These are phyloP conservation scores for Vireo altiloquus DNA, from an alignment of 2,113 vertebrate genomes.

Conservation along the genomic window DNA sequence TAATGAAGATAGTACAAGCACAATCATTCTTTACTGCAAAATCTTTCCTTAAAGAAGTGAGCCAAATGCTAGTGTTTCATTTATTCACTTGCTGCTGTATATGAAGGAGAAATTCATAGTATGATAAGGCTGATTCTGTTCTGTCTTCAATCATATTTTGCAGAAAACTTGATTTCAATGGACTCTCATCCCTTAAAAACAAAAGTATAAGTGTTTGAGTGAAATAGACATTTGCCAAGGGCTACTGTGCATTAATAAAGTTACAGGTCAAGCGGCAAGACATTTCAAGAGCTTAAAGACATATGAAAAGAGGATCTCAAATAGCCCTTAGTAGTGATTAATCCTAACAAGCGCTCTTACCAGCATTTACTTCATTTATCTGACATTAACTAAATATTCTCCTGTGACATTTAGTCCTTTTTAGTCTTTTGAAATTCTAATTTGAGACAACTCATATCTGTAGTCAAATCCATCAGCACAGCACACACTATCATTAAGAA, in stretches of 20 bases:
- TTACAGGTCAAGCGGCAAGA: not conserved
- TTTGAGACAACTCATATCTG: not conserved
- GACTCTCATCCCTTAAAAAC: slow-evolving; percentile 88
- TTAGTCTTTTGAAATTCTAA: not conserved
- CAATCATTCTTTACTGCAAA: slow-evolving; percentile 45
- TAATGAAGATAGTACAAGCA: slow-evolving; percentile 64
- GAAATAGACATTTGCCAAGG: not conserved
- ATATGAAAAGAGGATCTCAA: not conserved
- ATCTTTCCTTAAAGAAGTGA: slow-evolving; percentile 51
- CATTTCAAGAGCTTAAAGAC: not conserved
- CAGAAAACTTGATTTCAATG: slow-evolving; percentile 86
- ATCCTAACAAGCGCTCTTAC: not conserved
- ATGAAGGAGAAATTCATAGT: slow-evolving; percentile 97
- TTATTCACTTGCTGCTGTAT: slow-evolving; percentile 97
- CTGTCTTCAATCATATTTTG: slow-evolving; percentile 97
- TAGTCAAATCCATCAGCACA: not conserved
- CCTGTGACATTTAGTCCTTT: not conserved
- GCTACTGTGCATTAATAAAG: not conserved
- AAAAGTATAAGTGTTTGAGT: slow-evolving; percentile 23
- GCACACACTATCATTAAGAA: not conserved
- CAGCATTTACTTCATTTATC: not conserved
- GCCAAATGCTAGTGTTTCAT: slow-evolving; percentile 69
- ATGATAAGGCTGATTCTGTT: slow-evolving; percentile 95
- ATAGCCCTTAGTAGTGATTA: not conserved
- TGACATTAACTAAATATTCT: not conserved